phyloP scores from a whole-genome alignment of 2,888 invertebrate genomes.

The Dicyrtoma fusca region DNA sequence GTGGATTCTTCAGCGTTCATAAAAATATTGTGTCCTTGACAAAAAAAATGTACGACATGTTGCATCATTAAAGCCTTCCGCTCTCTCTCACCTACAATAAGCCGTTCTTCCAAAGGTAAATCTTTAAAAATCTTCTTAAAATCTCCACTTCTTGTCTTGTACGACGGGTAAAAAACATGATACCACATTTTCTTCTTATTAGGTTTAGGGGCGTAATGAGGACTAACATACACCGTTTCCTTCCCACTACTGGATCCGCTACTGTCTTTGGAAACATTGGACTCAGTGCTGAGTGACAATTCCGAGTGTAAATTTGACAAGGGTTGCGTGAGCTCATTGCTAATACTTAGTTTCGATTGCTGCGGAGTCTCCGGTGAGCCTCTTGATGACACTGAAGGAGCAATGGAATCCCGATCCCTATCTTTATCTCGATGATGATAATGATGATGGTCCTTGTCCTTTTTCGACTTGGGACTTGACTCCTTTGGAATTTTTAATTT shows the following conservation, averaged over 20 bases:
- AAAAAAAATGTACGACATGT: too few species aligned
- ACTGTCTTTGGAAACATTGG: constrained; percentile 29
- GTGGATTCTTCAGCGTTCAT: too few species aligned
- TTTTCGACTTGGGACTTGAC: not conserved
- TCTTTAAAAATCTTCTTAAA: constrained; percentile 91
- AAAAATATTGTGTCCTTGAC: too few species aligned
- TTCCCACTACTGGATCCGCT: constrained; percentile 16
- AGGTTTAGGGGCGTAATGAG: constrained; percentile 30
- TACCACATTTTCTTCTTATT: constrained; percentile 58
- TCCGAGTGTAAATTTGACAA: not conserved
- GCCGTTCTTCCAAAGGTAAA: constrained; percentile 84
- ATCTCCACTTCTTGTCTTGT: constrained; percentile 90
- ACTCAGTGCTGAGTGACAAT: constrained; percentile 6
- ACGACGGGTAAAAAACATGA: constrained; percentile 70
- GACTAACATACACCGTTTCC: constrained; percentile 6
- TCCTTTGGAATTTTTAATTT: not conserved
- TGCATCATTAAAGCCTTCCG: too few species aligned
- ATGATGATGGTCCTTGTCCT: constrained; percentile 4
- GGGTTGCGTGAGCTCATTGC: too few species aligned
- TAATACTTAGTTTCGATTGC: not conserved
- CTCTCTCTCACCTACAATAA: constrained; percentile 92
- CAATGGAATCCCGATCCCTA: not conserved
- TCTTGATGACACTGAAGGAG: not conserved
- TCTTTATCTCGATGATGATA: constrained; percentile 5
- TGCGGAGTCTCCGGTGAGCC: constrained; percentile 10